Base-by-base conservation (phyloP, 2,888 invertebrate species). In the Lithophane leautieri region DNA sequence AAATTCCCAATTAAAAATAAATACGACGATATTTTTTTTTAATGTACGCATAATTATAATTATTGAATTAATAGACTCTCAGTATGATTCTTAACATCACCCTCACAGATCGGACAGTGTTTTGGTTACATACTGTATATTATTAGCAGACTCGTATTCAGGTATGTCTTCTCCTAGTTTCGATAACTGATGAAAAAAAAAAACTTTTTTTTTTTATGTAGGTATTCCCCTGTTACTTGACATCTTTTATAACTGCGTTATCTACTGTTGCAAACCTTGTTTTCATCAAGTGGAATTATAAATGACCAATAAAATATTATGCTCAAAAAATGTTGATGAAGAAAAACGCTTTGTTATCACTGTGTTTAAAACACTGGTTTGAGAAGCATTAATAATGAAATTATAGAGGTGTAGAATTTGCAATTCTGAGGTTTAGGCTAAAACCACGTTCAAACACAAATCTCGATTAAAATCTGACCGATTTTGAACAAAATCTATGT, bases 261-360 rank as follows among this genome's bases (percentile, higher is more conserved):
- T 66, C 66, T 16, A 16, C 16, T 34, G 7, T 67, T n/a, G 52
- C 67, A 40, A 52, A 54, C 67, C 34, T 54, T 54, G 54, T 70
- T 69, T 69, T 70, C 19, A 14, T 40, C 47, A 34, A 19, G 4
- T 40, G 16, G 9, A 68, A 50, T 47, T 70, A 40, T 25, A 19
- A 19, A 40, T 70, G 11, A 3, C 4, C 9, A 22, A 70, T 34
- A 44, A 67, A 69, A 54, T n/a, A 67, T 34, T n/a, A 67, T 34
- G 0, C 11, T 11, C 11, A 3, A 56, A 56, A 47, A 11, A 14
- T 14, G 0, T 70, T 70, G 0, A 67, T 4, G n/a, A 70, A 14
- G 1, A 9, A 47, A 70, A 22, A 0, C 6, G 6, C 14, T 25
- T 42, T 16, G 11, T 47, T 34, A 19, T n/a, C 34, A 22, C 14